Conservation (phyloP, 2,888 invertebrate genomes). For the Rhingia campestris region DNA sequence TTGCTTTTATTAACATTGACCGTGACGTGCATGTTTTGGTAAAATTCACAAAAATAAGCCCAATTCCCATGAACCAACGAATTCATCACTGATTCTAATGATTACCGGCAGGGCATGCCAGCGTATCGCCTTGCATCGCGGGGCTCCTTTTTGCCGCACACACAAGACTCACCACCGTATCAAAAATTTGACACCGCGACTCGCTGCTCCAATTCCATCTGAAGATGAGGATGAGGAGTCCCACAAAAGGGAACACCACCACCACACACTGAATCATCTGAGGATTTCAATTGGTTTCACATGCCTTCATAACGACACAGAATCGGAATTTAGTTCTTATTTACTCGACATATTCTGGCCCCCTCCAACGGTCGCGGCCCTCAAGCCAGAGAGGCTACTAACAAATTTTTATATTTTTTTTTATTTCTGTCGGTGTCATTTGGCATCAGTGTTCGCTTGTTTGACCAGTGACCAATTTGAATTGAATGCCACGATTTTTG, state of each 20-base stretch:
- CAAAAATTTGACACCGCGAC: conserved; percentile 71
- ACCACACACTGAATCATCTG: conserved; percentile 59
- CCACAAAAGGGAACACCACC: conserved; percentile 39
- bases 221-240: conserved; percentile 16
- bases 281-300: conserved; percentile 71
- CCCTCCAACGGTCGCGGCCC: conserved; percentile 16
- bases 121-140: conserved; percentile 66
- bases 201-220: conserved; percentile 64
- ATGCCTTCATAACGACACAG: conserved; percentile 71
- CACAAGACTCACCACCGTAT: conserved; percentile 57
- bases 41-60: conserved; percentile 24
- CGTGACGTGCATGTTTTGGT: neutral
- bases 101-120: conserved; percentile 70
- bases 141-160: conserved; percentile 43
- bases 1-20: neutral
- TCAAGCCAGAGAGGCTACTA: conserved; percentile 24
- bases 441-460: conserved; percentile 71
- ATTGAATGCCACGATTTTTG: conserved; percentile 72
- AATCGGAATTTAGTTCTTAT: conserved; percentile 68
- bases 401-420: conserved; percentile 53
- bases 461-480: conserved; percentile 72
- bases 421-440: conserved; percentile 66
- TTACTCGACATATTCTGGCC: conserved; percentile 46
- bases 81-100: conserved; percentile 70
- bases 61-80: conserved; percentile 69